Evolutionary conservation across 2,797 vertebrate species (phyloP), one percentile per base, ranked within the genome.

Genomic region (Alectoris magna): DNA sequence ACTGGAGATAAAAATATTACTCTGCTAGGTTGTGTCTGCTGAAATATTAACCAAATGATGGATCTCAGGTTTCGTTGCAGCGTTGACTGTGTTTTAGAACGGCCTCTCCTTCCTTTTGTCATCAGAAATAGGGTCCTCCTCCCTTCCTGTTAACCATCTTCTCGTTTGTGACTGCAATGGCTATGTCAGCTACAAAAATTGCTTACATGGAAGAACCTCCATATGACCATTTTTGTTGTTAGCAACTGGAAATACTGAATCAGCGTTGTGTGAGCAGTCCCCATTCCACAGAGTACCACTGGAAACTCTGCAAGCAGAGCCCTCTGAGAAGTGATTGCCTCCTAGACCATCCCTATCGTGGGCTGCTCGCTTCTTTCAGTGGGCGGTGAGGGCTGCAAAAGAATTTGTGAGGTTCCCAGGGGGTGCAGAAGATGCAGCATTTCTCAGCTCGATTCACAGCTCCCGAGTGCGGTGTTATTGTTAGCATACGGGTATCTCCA

Each of bases 171-270:
- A 46, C 92, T 91, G 85, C 70, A 90, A 88, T 2, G 14, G 19
- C 63, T 26, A 46, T 77, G 88, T 94, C 76, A 95, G 91, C 89
- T 88, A 31, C 77, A 73, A 86, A 95, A 87, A 21, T 22, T 78
- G 89, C 91, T 95, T 90, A 67, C 13, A 0, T 5, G 56, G 64
- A 58, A 48, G 34, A 84, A 79, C 48, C 8, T 46, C 53, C 84
- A 73, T 91, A 81, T 72, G 43, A 31, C 34, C 11, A 5, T 27
- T 92, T 95, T 72, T 78, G 79, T 93, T 91, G 73, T 84, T 95
- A 87, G 88, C 79, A 94, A 95, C 75, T 81, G 56, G 63, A 91
- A 90, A 36, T 26, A 22, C 76, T 29, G 55, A 36, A 34, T 96
- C 89, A 91, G 91, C 82, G 3, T 6, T 29, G 27, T 17, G 63